phyloP scores from a whole-genome alignment of 2,888 invertebrate species.

The Nesidiocoris tenuis region DNA sequence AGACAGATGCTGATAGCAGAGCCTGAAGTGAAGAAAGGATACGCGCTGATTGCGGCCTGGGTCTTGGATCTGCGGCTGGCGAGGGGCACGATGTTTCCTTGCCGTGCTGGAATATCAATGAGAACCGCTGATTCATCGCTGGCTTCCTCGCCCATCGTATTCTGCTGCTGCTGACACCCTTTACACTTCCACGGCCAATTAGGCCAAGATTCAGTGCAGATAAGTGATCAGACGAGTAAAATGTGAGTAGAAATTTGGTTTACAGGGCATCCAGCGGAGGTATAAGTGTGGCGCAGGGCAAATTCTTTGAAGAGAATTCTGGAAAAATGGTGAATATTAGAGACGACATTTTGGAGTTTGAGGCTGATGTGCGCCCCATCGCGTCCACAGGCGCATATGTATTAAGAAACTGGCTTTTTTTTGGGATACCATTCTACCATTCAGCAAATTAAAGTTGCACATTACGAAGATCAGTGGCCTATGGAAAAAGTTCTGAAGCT shows the following conservation, averaged over 20 bases:
- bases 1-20: background rate
- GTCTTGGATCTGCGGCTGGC: background rate
- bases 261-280: no score
- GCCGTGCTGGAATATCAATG: conserved; percentile 25
- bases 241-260: background rate
- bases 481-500: no score
- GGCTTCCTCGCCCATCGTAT: conserved; percentile 24
- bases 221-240: background rate
- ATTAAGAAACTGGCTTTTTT: no score
- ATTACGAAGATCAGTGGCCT: no score
- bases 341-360: no score
- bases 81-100: background rate
- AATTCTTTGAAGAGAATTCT: no score
- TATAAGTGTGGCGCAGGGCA: no score
- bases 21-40: background rate
- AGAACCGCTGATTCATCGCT: conserved; percentile 29
- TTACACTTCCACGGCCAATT: conserved; percentile 18
- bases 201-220: conserved; percentile 7
- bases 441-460: no score
- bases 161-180: background rate
- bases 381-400: no score
- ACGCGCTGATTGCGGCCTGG: background rate
- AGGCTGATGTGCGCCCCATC: no score
- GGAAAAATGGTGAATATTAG: no score
- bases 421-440: no score